These are phyloP conservation scores for Urocyon cinereoargenteus DNA, from an alignment of 2,797 vertebrate species.

Conservation along the genomic window DNA sequence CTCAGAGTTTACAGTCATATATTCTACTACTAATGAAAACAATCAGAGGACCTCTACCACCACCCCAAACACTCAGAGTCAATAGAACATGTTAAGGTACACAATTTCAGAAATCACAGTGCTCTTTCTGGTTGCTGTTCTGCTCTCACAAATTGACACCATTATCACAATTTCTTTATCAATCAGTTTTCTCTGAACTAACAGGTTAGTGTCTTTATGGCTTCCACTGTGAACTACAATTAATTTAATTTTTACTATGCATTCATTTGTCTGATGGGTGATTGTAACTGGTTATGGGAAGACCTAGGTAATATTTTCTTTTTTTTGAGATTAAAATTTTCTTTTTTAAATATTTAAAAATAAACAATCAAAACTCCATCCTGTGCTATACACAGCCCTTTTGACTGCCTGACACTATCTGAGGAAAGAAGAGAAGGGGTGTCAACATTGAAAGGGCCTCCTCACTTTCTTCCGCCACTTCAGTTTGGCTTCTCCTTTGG, in stretches of 20 bases:
- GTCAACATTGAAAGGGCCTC: slow-evolving; percentile 95
- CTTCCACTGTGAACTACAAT: slow-evolving; percentile 16
- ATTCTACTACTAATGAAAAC: neutral
- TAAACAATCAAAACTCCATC: slow-evolving; percentile 80
- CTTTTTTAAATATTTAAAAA: slow-evolving; percentile 79
- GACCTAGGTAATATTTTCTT: neutral
- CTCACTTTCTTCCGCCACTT: slow-evolving; percentile 94
- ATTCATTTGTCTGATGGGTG: neutral
- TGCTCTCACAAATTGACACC: neutral
- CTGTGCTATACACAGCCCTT: slow-evolving; percentile 83
- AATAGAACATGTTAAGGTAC: neutral
- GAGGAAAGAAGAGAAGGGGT: slow-evolving; percentile 65
- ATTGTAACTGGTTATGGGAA: neutral
- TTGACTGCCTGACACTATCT: slow-evolving; percentile 81
- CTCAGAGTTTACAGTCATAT: neutral
- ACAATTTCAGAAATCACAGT: neutral
- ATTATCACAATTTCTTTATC: slow-evolving; percentile 1
- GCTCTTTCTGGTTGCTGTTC: neutral
- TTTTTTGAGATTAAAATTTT: slow-evolving; percentile 71
- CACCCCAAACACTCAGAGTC: neutral
- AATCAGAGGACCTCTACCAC: neutral
- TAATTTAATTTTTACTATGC: neutral
- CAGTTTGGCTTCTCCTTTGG: slow-evolving; percentile 85
- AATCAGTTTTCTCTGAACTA: neutral
- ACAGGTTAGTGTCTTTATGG: neutral